Base-by-base conservation (phyloP, 2,113 vertebrate species). In the Neodontobutis hainanensis region DNA sequence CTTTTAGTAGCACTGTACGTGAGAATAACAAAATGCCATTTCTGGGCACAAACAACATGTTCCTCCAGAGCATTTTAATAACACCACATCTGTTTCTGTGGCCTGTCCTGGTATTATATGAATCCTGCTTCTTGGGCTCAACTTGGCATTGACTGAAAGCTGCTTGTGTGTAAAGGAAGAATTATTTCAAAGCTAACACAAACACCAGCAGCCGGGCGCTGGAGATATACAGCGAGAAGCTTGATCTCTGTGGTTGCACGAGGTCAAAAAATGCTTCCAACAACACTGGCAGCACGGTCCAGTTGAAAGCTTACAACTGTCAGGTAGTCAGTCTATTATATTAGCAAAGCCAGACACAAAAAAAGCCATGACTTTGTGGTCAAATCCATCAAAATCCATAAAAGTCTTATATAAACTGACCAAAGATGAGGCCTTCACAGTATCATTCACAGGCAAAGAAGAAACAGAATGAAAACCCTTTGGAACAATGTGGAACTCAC, bases 401-500 rank as follows among this genome's bases (percentile, higher is more conserved):
- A 75, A 82, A 77, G 68, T 86, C 80, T 69, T 78, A 82, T 75
- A 71, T 82, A 81, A 89, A 88, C 74, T 50, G n/a, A 81, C 74
- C 77, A 56, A 80, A 59, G 11, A 84, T 74, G 58, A 69, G 71
- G 67, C 4, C 2, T 53, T 32, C 15, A 50, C 15, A 48, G 19
- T 19, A 3, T 5, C 11, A 2, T 12, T 55, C 8, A 8, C 38
- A 6, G 5, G 7, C 6, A 35, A 8, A 5, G 19, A 27, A 27
- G 19, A 27, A 27, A 27, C 3, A 27, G 19, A 27, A 27, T 27
- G 19, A 27, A 27, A 27, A 2, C 19, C 19, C 19, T 27, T 27
- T 27, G 19, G 49, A 19, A 10, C 19, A n/a, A 3, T 35, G 52
- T 14, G n/a, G 65, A 34, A 96, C 96, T 92, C 93, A 99, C 97